Conservation (phyloP, 1,140 invertebrate species). For the Sycophila sp. region DNA sequence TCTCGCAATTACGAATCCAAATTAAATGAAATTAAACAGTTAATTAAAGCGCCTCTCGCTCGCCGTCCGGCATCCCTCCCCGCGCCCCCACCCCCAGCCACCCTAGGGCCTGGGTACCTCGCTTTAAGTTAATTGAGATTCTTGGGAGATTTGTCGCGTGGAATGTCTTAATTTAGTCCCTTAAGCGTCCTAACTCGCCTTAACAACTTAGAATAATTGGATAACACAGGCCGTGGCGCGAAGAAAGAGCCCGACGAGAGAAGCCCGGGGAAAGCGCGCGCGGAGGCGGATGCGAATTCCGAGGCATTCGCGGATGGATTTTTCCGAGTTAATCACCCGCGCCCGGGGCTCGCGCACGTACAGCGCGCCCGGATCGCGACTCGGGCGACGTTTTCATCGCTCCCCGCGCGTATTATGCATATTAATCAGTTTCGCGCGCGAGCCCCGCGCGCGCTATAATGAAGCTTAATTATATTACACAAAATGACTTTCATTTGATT, state of each 20-base stretch:
- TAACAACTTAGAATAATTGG: slow-evolving; percentile 69
- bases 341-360: neutral
- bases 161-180: slow-evolving; percentile 69
- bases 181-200: slow-evolving; percentile 66
- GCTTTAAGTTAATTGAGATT: slow-evolving; percentile 67
- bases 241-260: slow-evolving; percentile 15
- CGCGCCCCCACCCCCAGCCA: neutral
- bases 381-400: too few species aligned
- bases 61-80: neutral
- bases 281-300: neutral
- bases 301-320: neutral
- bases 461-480: too few species aligned
- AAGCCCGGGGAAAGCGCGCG: slow-evolving; percentile 13
- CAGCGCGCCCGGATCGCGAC: too few species aligned
- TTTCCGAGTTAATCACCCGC: slow-evolving; percentile 24
- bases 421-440: slow-evolving; percentile 34
- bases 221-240: slow-evolving; percentile 54
- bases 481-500: too few species aligned
- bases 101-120: too few species aligned
- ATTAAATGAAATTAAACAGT: slow-evolving; percentile 68
- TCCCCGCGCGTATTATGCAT: neutral
- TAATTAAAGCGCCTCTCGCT: slow-evolving; percentile 61
- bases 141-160: slow-evolving; percentile 67
- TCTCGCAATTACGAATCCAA: slow-evolving; percentile 60
- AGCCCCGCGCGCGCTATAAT: too few species aligned